Evolutionary conservation across 2,888 invertebrate species (phyloP), one percentile per base, ranked within the genome.

Genomic region (Tridacna gigas): DNA sequence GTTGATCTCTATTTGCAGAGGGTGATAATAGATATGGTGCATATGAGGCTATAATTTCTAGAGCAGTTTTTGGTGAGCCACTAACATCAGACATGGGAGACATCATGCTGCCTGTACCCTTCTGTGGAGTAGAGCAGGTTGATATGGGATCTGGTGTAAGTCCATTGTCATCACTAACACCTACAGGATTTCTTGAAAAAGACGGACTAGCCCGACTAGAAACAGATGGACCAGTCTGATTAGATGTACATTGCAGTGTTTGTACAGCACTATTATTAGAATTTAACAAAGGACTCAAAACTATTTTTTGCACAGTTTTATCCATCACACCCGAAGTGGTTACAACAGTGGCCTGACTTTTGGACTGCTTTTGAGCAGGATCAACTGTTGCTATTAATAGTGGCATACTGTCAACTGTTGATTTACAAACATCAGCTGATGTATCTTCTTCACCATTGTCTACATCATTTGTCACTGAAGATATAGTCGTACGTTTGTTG

Each of bases 21-120:
- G 84, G 87, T 11, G 89, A 83, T 47, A 85, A 77, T 67, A 90
- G 80, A 74, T 79, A 88, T 26, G 88, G 83, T 11, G 91, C 90
- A 77, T 85, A 84, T 15, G 89, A 84, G n/a, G 91, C 90, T 61
- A 91, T 84, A 45, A 91, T 88, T 47, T 91, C 90, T 22, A 91
- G 73, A 11, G 87, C 89, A 56, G 86, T 83, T 78, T 90, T 90
- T 22, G 89, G 77, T 1, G 66, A 66, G 3, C 26, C 51, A 51
- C 26, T 67, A 9, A 15, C 20, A 25, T 26, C 26, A 66, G 51
- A 65, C 48, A 76, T 25, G 9, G 79, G 73, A 0, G 66, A 47
- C 26, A 56, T 65, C 20, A 15, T 56, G 61, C 56, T 48, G 15
- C 0, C 48, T 5, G n/a, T 45, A 48, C 47, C 18, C 51, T 15